These are phyloP conservation scores for Rhea pennata DNA, from an alignment of 2,113 vertebrate genomes.

Conservation along the genomic window DNA sequence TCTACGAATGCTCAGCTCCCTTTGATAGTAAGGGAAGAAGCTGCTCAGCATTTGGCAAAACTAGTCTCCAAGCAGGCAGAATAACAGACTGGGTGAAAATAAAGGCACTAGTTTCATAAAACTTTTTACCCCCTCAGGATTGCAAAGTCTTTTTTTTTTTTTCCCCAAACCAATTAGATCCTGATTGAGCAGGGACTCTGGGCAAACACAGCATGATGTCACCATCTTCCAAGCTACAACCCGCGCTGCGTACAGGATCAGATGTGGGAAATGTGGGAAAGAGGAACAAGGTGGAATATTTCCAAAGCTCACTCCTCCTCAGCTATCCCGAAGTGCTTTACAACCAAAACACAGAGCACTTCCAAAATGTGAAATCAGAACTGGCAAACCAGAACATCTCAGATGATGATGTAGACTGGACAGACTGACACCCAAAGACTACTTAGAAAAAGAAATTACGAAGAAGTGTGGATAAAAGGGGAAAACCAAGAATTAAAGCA, in stretches of 20 bases:
- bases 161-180: not conserved
- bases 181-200: constrained; percentile 1
- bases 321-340: not conserved
- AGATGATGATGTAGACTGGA: fast-evolving
- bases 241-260: not conserved
- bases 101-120: not conserved
- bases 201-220: fast-evolving
- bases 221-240: not conserved
- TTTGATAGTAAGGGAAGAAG: not conserved
- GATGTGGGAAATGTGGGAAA: not conserved
- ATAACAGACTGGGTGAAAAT: not conserved
- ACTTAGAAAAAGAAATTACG: not conserved
- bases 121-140: not conserved
- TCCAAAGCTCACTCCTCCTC: not conserved
- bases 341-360: not conserved
- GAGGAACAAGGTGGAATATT: not conserved
- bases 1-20: not conserved
- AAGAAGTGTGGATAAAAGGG: not conserved
- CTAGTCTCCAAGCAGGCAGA: not conserved
- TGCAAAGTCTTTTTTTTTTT: not conserved
- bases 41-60: not conserved
- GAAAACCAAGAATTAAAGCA: not conserved
- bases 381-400: not conserved
- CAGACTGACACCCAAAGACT: not conserved
- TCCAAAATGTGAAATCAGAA: not conserved